Base-by-base conservation (phyloP, 2,113 vertebrate species). In the Ptyas mucosa region DNA sequence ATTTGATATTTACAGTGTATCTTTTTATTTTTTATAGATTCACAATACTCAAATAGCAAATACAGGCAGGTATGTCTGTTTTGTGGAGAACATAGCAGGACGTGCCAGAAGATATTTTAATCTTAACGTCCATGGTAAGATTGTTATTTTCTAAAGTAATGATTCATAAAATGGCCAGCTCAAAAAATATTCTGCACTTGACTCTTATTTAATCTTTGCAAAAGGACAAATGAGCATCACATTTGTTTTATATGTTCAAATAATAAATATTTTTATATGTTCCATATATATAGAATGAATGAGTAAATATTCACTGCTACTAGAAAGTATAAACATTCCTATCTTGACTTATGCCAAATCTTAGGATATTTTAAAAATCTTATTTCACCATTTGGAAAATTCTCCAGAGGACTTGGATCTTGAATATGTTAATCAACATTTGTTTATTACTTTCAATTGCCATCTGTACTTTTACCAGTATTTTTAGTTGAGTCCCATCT, bases 31-130 rank as follows among this genome's bases (percentile, higher is more conserved):
- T 87, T 21, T 85, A 92, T 97, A 99, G 99, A 97, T 99, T 96
- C 94, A 97, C 88, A 98, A 97, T 94, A 97, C 98, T 92, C 98
- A 98, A 75, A 97, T 99, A 81, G 97, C 97, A 86, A 98, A 99
- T 93, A 99, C 98, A 0, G 99, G 99, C 1, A 98, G 98, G 15
- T 99, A 99, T 0, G 87, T 98, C 94, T 99, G 99, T 93, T 57
- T 98, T 89, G 98, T 98, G 85, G 98, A 98, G 95, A 99, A 99
- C 75, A 91, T 96, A 88, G 99, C 99, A 26, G 99, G 99, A 94
- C 99, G 97, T 92, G 97, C 98, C 93, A 99, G 99, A 93, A 99
- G 99, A 93, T 97, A 97, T 54, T 99, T 99, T 94, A 99, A 99
- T 95, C 97, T 99, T 75, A 98, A 99, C 58, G 98, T 99, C 94